Conservation (phyloP, 2,113 vertebrate species). For the Rhombomys opimus region DNA sequence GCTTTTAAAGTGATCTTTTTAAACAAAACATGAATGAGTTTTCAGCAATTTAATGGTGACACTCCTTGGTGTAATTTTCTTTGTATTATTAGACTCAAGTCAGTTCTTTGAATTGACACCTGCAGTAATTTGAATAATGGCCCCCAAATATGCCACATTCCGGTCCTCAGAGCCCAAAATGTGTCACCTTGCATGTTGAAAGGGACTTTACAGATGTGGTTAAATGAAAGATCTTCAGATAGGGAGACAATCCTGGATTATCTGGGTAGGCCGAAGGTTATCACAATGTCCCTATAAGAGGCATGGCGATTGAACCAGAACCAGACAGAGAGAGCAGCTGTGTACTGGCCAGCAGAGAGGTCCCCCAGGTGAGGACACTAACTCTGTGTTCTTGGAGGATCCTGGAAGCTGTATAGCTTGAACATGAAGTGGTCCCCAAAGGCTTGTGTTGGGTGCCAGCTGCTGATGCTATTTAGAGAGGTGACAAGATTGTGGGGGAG, state of each 20-base stretch:
- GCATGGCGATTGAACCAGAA: background rate
- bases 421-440: background rate
- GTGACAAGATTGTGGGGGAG: background rate
- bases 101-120: background rate
- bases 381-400: background rate
- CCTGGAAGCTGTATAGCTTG: background rate
- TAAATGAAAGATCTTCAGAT: background rate
- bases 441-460: background rate
- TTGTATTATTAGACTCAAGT: background rate
- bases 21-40: background rate
- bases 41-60: background rate
- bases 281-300: background rate
- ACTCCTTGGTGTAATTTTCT: background rate
- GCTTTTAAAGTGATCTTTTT: background rate
- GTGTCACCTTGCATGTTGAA: background rate
- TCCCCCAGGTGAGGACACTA: too few species aligned
- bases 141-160: background rate
- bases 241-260: background rate
- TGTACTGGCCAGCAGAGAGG: background rate
- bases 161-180: background rate
- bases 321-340: background rate
- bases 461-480: background rate
- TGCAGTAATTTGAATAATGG: background rate
- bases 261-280: background rate
- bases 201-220: background rate